phyloP scores from a whole-genome alignment of 1,140 invertebrate species.

The Periplaneta americana region DNA sequence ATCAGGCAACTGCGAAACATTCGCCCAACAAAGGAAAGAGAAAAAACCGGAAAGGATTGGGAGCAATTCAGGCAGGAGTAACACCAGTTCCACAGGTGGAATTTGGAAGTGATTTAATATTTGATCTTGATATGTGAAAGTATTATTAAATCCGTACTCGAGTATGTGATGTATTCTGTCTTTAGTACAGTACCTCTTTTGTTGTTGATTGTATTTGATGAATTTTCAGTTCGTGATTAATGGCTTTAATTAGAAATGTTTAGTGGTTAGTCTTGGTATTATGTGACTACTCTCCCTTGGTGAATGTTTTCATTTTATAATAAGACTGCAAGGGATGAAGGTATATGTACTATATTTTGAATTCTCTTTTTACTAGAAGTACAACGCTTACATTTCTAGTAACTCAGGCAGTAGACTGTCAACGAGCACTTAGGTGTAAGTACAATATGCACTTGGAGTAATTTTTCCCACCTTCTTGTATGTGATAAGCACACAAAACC shows the following conservation, averaged over 20 bases:
- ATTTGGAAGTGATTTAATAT: conserved; percentile 13
- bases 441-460: background rate
- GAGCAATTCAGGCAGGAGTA: background rate
- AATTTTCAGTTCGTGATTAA: background rate
- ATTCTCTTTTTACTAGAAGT: background rate
- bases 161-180: background rate
- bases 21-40: conserved; percentile 4
- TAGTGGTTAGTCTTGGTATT: background rate
- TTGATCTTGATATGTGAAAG: conserved; percentile 15
- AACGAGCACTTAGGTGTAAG: background rate
- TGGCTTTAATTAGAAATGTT: background rate
- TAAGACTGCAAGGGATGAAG: background rate
- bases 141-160: background rate
- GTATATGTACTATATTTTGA: too few species aligned
- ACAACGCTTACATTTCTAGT: background rate
- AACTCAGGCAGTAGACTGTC: background rate
- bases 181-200: too few species aligned
- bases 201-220: background rate
- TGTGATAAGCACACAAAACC: background rate
- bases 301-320: background rate
- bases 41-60: conserved; percentile 1
- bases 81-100: background rate
- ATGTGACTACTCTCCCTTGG: background rate
- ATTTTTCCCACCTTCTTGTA: background rate
- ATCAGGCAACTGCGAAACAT: background rate